These are phyloP conservation scores for Trematomus loennbergii DNA, from an alignment of 2,113 vertebrate species.

Conservation along the genomic window DNA sequence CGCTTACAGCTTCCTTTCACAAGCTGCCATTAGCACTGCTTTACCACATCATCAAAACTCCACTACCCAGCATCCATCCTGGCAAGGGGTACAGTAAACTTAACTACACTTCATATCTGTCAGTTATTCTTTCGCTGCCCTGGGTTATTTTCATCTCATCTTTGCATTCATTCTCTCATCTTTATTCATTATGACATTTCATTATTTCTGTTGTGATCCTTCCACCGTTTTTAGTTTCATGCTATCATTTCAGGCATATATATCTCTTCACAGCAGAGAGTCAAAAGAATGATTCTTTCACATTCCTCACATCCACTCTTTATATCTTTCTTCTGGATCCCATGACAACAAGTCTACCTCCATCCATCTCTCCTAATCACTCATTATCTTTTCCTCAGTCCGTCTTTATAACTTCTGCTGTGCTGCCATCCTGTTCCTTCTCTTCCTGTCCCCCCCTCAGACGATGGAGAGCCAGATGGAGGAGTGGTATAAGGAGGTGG, in stretches of 20 bases:
- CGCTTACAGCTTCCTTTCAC: slow-evolving; percentile 82
- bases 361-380: not conserved
- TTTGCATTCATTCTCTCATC: not conserved
- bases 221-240: not conserved
- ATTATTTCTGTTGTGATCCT: not conserved
- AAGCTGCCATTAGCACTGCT: slow-evolving; percentile 78
- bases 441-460: slow-evolving; percentile 70
- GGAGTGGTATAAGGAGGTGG: slow-evolving; percentile 91
- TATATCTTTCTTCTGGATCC: slow-evolving; percentile 5
- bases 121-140: slow-evolving; percentile 15
- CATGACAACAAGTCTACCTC: slow-evolving; percentile 17
- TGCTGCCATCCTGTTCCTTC: not conserved
- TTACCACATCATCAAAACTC: slow-evolving; percentile 75
- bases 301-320: slow-evolving; percentile 21
- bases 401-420: slow-evolving; percentile 5
- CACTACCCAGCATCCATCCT: slow-evolving; percentile 77
- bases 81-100: slow-evolving; percentile 79
- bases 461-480: slow-evolving; percentile 93
- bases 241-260: not conserved
- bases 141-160: slow-evolving; percentile 13
- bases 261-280: not conserved
- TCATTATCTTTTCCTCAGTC: not conserved
- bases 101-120: slow-evolving; percentile 64
- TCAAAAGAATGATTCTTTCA: not conserved
- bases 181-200: not conserved